Evolutionary conservation across 2,113 vertebrate genomes (phyloP).

Genomic region (Oryzias javanicus): DNA sequence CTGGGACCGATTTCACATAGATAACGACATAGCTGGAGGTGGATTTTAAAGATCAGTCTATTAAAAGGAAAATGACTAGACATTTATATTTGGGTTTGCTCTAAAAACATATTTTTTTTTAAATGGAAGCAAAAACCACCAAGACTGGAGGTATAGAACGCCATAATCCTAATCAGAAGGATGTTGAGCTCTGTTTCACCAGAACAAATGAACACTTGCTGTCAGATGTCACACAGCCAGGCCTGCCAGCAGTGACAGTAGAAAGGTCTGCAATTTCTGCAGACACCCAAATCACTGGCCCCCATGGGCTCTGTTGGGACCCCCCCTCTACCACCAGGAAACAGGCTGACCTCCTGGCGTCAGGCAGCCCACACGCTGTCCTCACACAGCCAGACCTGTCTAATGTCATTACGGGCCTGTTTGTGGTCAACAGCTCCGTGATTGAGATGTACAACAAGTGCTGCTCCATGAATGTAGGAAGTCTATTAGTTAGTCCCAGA

Average conservation of each 20-base stretch:
- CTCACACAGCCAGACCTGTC: slow-evolving; percentile 63
- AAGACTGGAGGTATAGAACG: no score
- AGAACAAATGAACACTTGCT: background rate
- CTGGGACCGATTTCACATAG: no score
- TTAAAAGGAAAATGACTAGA: no score
- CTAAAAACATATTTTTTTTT: no score
- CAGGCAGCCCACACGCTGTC: slow-evolving; percentile 72
- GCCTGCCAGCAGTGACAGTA: slow-evolving; percentile 24
- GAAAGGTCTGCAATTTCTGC: slow-evolving; percentile 17
- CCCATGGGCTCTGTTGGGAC: slow-evolving; percentile 39
- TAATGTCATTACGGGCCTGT: slow-evolving; percentile 75
- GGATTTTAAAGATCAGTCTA: no score
- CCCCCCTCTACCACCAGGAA: slow-evolving; percentile 70
- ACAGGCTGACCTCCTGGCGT: slow-evolving; percentile 75
- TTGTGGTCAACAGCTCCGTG: slow-evolving; percentile 70
- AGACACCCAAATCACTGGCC: slow-evolving; percentile 22
- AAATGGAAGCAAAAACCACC: no score
- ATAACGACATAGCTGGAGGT: no score
- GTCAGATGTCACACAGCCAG: slow-evolving; percentile 7
- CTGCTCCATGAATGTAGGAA: slow-evolving; percentile 72
- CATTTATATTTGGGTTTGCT: no score
- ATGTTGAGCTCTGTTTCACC: background rate
- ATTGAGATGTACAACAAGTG: slow-evolving; percentile 61
- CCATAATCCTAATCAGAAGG: background rate
- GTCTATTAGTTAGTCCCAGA: slow-evolving; percentile 78